Evolutionary conservation across 2,113 vertebrate genomes (phyloP), one percentile per base, ranked within the genome.

Genomic region (Irena cyanogastra): DNA sequence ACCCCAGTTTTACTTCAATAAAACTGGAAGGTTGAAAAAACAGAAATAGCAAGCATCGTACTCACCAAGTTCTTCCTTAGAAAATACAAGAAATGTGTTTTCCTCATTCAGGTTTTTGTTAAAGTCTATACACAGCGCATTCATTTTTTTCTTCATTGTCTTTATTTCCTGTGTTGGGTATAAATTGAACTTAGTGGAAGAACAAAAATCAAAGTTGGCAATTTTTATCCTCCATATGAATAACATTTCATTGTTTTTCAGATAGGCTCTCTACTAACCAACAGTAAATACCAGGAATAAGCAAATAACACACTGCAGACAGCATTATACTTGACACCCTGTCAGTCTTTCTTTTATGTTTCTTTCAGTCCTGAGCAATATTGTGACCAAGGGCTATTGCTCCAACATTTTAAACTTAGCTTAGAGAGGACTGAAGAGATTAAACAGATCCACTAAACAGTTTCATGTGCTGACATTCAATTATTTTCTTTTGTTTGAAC

Each of bases 21-120:
- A 59, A 91, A 63, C 13, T 21, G 33, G 10, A 93, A 79, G 5
- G 28, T 0, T 80, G 60, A 76, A 91, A 60, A 96, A 92, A 65
- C 16, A 49, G 44, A 91, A 83, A 56, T 23, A 66, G 28, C 19
- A 84, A 70, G 53, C 33, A 68, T 30, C 53, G 6, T 78, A 82
- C 98, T 97, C 94, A 99, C 99, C 97, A 66, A 99, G 97, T 83
- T 99, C 99, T 9, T 97, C 97, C 87, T 98, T 98, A n/a, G 98
- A 98, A 95, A 99, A 99, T 20, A 97, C 47, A 47, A 99, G 98
- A 83, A 96, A 98, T 1, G 98, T 99, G 45, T 97, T 98, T 78
- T 99, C 99, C 86, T 99, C 99, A 69, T 99, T 99, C 93, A 99
- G 96, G 93, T 99, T 99, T 97, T 98, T 98, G 97, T 98, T 99